Evolutionary conservation across 2,113 vertebrate species (phyloP), one percentile per base, ranked within the genome.

Genomic region (Rousettus leschenaultii): DNA sequence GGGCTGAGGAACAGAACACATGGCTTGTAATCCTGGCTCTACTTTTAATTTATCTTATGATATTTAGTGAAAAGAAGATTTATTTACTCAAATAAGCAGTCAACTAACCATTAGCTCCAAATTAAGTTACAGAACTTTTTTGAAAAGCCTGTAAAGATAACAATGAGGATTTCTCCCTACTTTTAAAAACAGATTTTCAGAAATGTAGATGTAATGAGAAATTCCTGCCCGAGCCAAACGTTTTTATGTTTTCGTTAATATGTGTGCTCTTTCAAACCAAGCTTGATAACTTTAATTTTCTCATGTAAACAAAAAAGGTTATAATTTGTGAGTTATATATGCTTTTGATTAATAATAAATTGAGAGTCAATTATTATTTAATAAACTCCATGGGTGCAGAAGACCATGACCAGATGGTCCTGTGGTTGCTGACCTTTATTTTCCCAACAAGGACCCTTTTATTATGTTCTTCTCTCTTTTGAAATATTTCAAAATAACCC

Each of bases 301-400:
- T 90, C 26, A 35, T 87, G 28, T 80, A 87, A 97, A 96, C n/a
- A 55, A 92, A 90, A 84, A 68, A 2, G 1, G 2, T 43, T 92
- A 61, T 26, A 10, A 88, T 57, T 96, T 85, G 21, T 71, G 19
- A 18, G 13, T 35, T 85, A 30, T 68, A 13, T 94, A 40, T 89
- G 38, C 63, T 65, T 97, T 93, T 97, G 65, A 97, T 97, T 85
- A 97, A 97, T 96, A 94, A 96, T 96, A 84, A 53, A 95, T 96
- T 40, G 7, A 16, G 88, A 78, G 59, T 59, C 30, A 18, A 91
- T 95, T 83, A 94, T 94, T 95, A 96, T 95, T 96, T 97, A 87
- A 95, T 97, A 95, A 94, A 94, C 61, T 82, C 77, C 19, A 2
- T 73, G 35, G 61, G 9, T 94, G 88, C 82, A 21, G 35, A 97